Evolutionary conservation across 2,113 vertebrate species (phyloP).

Genomic region (Rhinogobius similis): DNA sequence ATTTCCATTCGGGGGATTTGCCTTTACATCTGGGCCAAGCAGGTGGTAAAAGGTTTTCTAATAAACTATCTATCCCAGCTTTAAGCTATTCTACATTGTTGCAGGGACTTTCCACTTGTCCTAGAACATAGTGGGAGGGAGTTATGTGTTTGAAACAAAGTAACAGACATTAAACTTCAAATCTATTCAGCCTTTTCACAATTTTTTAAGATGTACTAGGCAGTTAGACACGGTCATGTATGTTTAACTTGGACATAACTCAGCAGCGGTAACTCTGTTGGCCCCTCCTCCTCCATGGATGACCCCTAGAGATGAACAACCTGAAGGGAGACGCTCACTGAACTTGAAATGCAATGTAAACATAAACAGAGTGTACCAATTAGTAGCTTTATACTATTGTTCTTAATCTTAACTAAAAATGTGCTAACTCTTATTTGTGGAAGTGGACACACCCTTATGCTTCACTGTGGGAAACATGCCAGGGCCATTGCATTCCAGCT

Average conservation of each 20-base stretch:
- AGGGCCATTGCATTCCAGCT: conserved; percentile 55
- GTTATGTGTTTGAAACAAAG: not conserved
- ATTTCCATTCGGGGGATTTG: not conserved
- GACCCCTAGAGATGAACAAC: not conserved
- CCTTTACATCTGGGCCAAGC: not conserved
- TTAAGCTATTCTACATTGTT: not conserved
- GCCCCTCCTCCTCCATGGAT: not conserved
- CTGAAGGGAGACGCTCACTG: not conserved
- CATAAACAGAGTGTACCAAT: not conserved
- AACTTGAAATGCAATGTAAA: not conserved
- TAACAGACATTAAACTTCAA: no score
- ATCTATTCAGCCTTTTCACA: no score
- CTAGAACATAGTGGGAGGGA: not conserved
- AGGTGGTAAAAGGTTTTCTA: not conserved
- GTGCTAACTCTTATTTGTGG: not conserved
- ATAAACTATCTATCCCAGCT: not conserved
- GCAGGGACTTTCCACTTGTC: not conserved
- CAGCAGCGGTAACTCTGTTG: not conserved
- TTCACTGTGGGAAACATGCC: conserved; percentile 47
- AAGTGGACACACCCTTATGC: conserved; percentile 46
- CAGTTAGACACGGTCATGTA: not conserved
- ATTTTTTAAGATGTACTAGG: no score
- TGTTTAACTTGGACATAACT: not conserved
- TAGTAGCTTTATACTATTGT: not conserved
- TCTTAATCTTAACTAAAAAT: conserved; percentile 19